These are phyloP conservation scores for Tillus elongatus DNA, from an alignment of 2,888 invertebrate genomes.

Conservation along the genomic window DNA sequence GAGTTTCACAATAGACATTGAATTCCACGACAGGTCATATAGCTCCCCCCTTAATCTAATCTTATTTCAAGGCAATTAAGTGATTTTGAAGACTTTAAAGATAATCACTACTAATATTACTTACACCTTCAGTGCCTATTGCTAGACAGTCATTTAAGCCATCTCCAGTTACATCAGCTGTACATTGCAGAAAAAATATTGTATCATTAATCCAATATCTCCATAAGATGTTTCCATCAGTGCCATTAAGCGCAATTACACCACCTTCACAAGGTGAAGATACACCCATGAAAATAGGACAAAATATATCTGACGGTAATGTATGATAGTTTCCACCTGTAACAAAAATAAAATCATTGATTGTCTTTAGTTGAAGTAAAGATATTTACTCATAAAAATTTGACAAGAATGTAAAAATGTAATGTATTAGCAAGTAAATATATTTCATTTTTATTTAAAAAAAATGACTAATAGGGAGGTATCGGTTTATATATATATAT, in stretches of 20 bases:
- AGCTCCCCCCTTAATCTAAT: too few relatives aligned
- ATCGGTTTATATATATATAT: too few relatives aligned
- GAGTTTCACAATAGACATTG: too few relatives aligned
- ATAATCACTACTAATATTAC: too few relatives aligned
- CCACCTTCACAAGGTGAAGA: constrained; percentile 64
- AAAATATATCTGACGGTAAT: constrained; percentile 49
- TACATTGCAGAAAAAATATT: constrained; percentile 64
- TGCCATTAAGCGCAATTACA: constrained; percentile 64
- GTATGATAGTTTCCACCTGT: constrained; percentile 47
- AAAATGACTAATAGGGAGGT: neutral
- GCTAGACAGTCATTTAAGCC: constrained; percentile 61
- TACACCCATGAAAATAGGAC: constrained; percentile 58
- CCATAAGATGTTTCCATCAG: constrained; percentile 63
- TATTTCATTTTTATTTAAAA: constrained; percentile 7
- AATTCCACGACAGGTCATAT: too few relatives aligned
- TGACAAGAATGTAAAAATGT: neutral
- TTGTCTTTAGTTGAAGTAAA: constrained; percentile 8
- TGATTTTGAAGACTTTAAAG: too few relatives aligned
- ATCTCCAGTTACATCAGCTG: constrained; percentile 60
- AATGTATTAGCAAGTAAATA: too few relatives aligned
- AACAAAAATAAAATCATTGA: constrained; percentile 23
- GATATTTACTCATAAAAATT: constrained; percentile 2
- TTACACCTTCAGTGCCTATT: constrained; percentile 63
- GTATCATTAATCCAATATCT: constrained; percentile 62
- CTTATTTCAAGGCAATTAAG: too few relatives aligned